Conservation (phyloP, 2,113 vertebrate species). For the Onychostoma macrolepis region DNA sequence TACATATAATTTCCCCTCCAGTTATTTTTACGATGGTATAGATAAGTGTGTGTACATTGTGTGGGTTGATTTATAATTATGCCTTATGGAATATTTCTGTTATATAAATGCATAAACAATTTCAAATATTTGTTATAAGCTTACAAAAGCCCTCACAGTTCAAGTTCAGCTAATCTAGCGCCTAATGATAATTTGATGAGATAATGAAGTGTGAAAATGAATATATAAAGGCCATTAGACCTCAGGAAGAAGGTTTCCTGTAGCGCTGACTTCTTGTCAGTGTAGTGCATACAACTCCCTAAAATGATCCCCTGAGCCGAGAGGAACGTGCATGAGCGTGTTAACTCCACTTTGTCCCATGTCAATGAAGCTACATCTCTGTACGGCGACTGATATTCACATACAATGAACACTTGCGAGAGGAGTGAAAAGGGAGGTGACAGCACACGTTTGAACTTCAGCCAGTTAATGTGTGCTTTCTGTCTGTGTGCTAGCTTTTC, state of each 20-base stretch:
- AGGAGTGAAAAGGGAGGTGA: neutral
- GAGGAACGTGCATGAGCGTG: neutral
- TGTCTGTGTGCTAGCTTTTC: neutral
- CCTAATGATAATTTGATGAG: slow-evolving; percentile 16
- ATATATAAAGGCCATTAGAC: slow-evolving; percentile 24
- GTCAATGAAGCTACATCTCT: neutral
- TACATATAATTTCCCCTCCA: no score
- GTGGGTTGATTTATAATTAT: neutral
- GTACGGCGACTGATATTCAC: neutral
- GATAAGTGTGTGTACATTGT: neutral
- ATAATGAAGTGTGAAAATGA: slow-evolving; percentile 26
- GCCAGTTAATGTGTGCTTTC: neutral
- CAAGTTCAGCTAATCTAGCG: neutral
- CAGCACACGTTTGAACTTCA: neutral
- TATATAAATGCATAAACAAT: neutral
- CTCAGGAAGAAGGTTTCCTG: neutral
- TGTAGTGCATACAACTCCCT: neutral
- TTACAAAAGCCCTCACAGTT: neutral
- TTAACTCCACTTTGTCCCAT: neutral
- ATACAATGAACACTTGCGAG: neutral
- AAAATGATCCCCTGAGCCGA: neutral
- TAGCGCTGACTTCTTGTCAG: neutral
- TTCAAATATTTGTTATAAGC: slow-evolving; percentile 7
- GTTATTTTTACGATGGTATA: no score
- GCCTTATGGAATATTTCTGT: neutral